Evolutionary conservation across 2,797 vertebrate species (phyloP).

Genomic region (Discoglossus pictus): DNA sequence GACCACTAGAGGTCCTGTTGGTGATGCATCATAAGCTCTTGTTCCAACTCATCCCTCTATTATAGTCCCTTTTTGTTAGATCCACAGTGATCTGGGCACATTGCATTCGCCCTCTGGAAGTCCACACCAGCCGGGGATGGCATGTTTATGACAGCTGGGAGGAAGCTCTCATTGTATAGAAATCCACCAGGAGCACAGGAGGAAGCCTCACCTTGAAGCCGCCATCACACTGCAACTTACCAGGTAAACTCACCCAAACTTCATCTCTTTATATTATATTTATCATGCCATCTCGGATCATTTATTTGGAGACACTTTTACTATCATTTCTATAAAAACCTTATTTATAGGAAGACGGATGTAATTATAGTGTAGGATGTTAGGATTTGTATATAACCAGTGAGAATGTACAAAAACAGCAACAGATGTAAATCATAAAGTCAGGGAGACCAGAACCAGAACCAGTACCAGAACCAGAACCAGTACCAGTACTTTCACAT

Average conservation of each 20-base stretch:
- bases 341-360: no score
- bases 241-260: slow-evolving; percentile 46
- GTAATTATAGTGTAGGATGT: neutral
- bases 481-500: slow-evolving; percentile 9
- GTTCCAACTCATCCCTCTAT: slow-evolving; percentile 15
- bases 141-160: neutral
- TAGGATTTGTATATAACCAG: slow-evolving; percentile 9
- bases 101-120: slow-evolving; percentile 14
- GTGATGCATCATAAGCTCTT: neutral
- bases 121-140: slow-evolving; percentile 16
- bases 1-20: slow-evolving; percentile 38
- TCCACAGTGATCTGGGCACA: slow-evolving; percentile 1
- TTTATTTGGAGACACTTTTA: no score
- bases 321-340: no score
- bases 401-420: slow-evolving; percentile 6
- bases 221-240: slow-evolving; percentile 14
- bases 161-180: neutral
- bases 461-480: no score
- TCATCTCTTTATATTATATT: no score
- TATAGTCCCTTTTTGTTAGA: slow-evolving; percentile 18
- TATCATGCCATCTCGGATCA: no score
- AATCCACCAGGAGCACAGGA: neutral
- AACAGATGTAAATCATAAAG: slow-evolving; percentile 43
- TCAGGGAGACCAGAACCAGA: neutral
- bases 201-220: no score